Evolutionary conservation across 2,797 vertebrate genomes (phyloP).

Genomic region (Salmo trutta): DNA sequence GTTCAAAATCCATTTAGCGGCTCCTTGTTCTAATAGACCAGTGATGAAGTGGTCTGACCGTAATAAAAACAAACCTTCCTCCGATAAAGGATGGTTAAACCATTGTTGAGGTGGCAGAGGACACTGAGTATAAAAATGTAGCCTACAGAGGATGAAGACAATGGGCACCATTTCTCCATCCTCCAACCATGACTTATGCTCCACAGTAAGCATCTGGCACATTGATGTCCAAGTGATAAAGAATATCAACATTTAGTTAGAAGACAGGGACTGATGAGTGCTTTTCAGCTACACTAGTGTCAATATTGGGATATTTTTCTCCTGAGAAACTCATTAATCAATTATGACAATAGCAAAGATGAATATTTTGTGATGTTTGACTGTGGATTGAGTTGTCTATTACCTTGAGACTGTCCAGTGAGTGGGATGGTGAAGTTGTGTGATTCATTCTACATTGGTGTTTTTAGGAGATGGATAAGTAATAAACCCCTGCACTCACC

Average conservation of each 20-base stretch:
- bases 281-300: not conserved
- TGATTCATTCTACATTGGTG: not conserved
- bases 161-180: not conserved
- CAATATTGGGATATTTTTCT: not conserved
- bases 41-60: no score
- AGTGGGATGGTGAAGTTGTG: not conserved
- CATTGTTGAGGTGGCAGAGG: no score
- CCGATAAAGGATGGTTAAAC: no score
- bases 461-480: not conserved
- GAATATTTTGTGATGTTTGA: not conserved
- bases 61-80: no score
- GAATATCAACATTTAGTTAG: not conserved
- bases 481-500: constrained; percentile 75
- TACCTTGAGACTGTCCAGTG: not conserved
- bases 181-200: not conserved
- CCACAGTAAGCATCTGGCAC: not conserved
- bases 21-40: no score
- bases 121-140: no score
- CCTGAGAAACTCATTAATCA: not conserved
- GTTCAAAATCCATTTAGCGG: no score
- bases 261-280: not conserved
- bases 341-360: not conserved
- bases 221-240: not conserved
- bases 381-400: not conserved
- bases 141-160: not conserved